phyloP scores from a whole-genome alignment of 1,140 invertebrate species.

The Lasioglossum baleicum region DNA sequence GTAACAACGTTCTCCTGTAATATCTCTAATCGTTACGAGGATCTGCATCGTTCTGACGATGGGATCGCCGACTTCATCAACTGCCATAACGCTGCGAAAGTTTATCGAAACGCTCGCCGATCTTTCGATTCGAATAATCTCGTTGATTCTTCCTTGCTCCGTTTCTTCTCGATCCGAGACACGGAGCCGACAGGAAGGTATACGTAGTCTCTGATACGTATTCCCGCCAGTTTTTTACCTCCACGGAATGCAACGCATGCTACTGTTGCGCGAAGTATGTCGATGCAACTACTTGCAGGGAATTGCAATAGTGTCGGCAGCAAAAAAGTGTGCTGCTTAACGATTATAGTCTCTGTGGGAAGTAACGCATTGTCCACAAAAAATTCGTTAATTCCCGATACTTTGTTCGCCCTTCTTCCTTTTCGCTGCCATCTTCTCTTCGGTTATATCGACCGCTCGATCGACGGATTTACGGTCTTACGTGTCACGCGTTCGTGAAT shows the following conservation, averaged over 20 bases:
- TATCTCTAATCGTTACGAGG: not conserved
- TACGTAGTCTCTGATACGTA: conserved; percentile 39
- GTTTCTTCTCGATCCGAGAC: no score
- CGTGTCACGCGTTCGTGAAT: not conserved
- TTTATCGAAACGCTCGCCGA: not conserved
- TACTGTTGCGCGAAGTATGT: conserved; percentile 16
- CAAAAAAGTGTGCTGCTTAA: conserved; percentile 14
- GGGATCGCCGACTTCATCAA: not conserved
- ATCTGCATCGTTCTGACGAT: not conserved
- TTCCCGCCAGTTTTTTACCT: conserved; percentile 51
- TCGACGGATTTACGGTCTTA: not conserved
- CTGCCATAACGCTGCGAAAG: not conserved
- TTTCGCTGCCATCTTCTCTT: not conserved
- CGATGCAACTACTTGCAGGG: conserved; percentile 2
- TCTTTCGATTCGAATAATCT: not conserved
- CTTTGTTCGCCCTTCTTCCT: not conserved
- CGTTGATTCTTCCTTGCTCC: not conserved
- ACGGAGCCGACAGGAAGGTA: conserved; percentile 15
- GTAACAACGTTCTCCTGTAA: not conserved
- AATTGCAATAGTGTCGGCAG: conserved; percentile 8
- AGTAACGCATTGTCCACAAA: not conserved
- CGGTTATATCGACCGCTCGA: not conserved
- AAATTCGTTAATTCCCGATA: not conserved
- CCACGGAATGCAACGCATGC: conserved; percentile 58
- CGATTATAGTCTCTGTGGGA: not conserved